Conservation (phyloP, 1,140 invertebrate species). For the Babylonia areolata region DNA sequence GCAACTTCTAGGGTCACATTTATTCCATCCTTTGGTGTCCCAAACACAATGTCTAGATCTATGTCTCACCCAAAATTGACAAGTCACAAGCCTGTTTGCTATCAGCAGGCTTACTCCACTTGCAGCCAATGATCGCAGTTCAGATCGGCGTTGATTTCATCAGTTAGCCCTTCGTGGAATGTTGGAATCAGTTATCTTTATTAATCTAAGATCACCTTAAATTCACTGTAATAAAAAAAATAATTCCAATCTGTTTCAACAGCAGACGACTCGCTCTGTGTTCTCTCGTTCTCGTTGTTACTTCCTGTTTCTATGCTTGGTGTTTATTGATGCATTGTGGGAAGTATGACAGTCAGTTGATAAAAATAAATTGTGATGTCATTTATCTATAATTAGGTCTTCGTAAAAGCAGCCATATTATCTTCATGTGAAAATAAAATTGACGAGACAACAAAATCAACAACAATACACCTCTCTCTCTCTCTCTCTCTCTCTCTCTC, state of each 20-base stretch:
- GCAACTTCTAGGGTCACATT: neutral
- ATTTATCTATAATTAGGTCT: neutral
- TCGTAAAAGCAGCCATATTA: no score
- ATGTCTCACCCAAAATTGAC: slow-evolving; percentile 14
- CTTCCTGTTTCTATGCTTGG: slow-evolving; percentile 34
- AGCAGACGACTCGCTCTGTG: slow-evolving; percentile 16
- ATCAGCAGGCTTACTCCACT: neutral
- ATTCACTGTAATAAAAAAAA: neutral
- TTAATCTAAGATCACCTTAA: neutral
- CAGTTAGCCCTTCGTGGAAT: neutral
- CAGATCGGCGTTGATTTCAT: neutral
- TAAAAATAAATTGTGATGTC: slow-evolving; percentile 38
- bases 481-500: slow-evolving; percentile 8
- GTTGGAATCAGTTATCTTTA: neutral
- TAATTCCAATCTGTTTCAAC: slow-evolving; percentile 8
- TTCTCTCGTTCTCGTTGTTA: slow-evolving; percentile 7
- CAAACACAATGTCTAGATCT: neutral
- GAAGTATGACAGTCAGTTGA: neutral
- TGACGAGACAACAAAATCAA: no score
- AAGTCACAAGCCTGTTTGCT: neutral
- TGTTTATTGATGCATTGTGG: slow-evolving; percentile 37
- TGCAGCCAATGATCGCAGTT: neutral
- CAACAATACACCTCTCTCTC: neutral
- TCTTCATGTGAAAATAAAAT: neutral
- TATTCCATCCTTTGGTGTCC: neutral